phyloP scores from a whole-genome alignment of 2,797 vertebrate species.

The Poecilia picta region DNA sequence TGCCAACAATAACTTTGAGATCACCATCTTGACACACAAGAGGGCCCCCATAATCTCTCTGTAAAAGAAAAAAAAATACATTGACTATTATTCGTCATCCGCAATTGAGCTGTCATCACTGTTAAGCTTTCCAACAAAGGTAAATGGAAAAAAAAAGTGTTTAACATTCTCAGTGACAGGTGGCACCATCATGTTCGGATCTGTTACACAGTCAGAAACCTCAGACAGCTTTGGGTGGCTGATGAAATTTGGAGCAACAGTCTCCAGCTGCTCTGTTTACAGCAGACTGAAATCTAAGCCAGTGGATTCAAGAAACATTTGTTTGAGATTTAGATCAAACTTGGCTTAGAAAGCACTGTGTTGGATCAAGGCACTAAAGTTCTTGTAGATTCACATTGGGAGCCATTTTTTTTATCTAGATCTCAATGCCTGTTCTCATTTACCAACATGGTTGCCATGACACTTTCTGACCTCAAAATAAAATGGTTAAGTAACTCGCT shows the following conservation, averaged over 20 bases:
- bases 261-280: slow-evolving; percentile 60
- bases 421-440: slow-evolving; percentile 27
- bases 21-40: slow-evolving; percentile 93
- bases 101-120: slow-evolving; percentile 1
- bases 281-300: slow-evolving; percentile 52
- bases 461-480: slow-evolving; percentile 8
- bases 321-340: slow-evolving; percentile 65
- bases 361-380: slow-evolving; percentile 31
- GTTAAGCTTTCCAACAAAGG: slow-evolving; percentile 24
- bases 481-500: slow-evolving; percentile 16
- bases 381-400: slow-evolving; percentile 34
- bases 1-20: slow-evolving; percentile 90
- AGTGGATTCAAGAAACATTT: slow-evolving; percentile 63
- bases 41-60: slow-evolving; percentile 97
- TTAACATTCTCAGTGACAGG: slow-evolving; percentile 21
- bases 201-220: slow-evolving; percentile 43
- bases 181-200: slow-evolving; percentile 25
- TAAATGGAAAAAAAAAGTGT: slow-evolving; percentile 21
- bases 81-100: slow-evolving; percentile 11
- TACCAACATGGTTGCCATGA: slow-evolving; percentile 22
- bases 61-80: slow-evolving; percentile 41
- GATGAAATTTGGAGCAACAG: slow-evolving; percentile 65
- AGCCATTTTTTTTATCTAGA: slow-evolving; percentile 23
- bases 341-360: slow-evolving; percentile 38
- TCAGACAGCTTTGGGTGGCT: slow-evolving; percentile 52